Evolutionary conservation across 2,888 invertebrate species (phyloP).

Genomic region (Thereva nobilitata): DNA sequence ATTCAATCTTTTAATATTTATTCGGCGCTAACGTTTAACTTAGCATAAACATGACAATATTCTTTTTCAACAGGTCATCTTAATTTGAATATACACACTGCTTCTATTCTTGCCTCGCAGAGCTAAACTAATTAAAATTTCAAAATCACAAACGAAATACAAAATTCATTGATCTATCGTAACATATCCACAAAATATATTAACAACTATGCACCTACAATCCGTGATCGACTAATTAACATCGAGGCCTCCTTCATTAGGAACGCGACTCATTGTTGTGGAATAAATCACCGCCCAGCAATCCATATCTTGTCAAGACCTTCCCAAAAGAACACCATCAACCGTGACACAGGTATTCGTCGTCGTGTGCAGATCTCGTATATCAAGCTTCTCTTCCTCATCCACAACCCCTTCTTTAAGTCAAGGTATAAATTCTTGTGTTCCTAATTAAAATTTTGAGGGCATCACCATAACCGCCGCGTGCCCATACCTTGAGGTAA

Average conservation of each 20-base stretch:
- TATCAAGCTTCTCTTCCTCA: neutral
- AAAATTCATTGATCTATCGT: neutral
- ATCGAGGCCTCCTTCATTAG: conserved; percentile 3
- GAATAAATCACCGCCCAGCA: conserved; percentile 31
- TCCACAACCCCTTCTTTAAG: conserved; percentile 4
- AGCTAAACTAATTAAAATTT: no score
- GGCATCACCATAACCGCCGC: neutral
- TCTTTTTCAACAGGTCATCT: neutral
- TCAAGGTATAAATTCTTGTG: conserved; percentile 14
- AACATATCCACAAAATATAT: no score
- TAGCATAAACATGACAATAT: neutral
- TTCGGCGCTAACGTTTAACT: neutral
- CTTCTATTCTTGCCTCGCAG: no score
- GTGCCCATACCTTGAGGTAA: conserved; percentile 17
- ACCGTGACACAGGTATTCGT: conserved; percentile 10
- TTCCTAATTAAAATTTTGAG: conserved; percentile 27
- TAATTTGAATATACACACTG: no score
- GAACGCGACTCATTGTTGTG: conserved; percentile 23
- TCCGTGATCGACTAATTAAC: conserved; percentile 17
- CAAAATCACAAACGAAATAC: neutral
- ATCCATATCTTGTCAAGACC: conserved; percentile 28
- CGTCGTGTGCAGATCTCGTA: neutral
- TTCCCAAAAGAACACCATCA: conserved; percentile 16
- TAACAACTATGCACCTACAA: neutral
- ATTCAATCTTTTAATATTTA: no score